These are phyloP conservation scores for Crossocerus cetratus DNA, from an alignment of 2,888 invertebrate species.

Conservation along the genomic window DNA sequence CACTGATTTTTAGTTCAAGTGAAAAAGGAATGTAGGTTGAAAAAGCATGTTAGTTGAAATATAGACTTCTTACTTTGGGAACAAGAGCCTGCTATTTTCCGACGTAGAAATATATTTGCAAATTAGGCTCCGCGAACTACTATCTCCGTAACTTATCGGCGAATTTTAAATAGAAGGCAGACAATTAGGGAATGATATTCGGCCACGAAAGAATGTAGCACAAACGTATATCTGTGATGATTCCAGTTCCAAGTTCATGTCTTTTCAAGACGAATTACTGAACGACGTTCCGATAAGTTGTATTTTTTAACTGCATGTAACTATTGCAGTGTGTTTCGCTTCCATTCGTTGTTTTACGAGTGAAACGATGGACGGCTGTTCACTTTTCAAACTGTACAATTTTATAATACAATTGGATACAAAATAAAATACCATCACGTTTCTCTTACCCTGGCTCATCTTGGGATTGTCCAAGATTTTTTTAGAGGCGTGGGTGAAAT, in stretches of 20 bases:
- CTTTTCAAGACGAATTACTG: constrained; percentile 11
- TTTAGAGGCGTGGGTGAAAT: constrained; percentile 1
- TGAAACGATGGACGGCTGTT: constrained; percentile 15
- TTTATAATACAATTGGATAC: constrained; percentile 28
- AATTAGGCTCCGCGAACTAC: too few relatives aligned
- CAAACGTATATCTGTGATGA: constrained; percentile 24
- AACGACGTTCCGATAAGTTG: constrained; percentile 4
- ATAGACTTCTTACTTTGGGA: too few relatives aligned
- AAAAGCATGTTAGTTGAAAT: too few relatives aligned
- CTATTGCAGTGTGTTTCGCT: constrained; percentile 22
- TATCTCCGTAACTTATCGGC: too few relatives aligned
- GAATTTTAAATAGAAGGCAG: too few relatives aligned
- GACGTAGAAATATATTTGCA: too few relatives aligned
- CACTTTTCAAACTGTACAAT: constrained; percentile 36
- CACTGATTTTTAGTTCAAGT: constrained; percentile 13
- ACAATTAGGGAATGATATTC: too few relatives aligned
- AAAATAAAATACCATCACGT: constrained; percentile 14
- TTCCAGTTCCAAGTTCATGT: constrained; percentile 17
- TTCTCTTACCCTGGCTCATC: background rate
- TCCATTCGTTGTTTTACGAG: constrained; percentile 27
- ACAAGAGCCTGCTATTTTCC: too few relatives aligned
- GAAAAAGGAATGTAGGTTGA: constrained; percentile 5
- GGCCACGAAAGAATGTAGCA: constrained; percentile 8
- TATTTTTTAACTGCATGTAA: constrained; percentile 11
- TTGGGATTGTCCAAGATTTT: background rate